phyloP scores from a whole-genome alignment of 2,113 vertebrate species.

The Sceloporus undulatus region DNA sequence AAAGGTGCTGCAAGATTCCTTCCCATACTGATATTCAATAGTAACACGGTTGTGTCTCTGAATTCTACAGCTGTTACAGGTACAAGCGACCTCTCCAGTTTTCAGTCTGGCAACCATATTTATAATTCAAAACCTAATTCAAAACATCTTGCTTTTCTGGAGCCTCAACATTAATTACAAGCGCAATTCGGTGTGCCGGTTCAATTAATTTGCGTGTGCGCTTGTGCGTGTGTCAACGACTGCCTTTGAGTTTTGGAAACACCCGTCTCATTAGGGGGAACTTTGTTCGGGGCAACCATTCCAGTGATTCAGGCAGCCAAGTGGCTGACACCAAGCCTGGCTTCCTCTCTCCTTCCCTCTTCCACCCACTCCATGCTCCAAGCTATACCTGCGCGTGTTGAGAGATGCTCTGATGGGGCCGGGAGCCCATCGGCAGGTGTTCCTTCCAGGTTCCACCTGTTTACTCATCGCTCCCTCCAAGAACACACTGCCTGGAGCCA shows the following conservation, averaged over 20 bases:
- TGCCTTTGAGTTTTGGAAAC: not conserved
- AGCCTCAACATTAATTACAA: accelerated
- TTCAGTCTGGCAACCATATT: no score
- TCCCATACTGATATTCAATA: no score
- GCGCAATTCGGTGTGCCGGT: accelerated
- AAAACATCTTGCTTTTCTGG: not conserved
- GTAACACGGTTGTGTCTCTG: no score
- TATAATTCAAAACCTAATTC: no score
- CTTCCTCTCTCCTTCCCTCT: not conserved
- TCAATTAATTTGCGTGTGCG: not conserved
- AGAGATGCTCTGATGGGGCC: not conserved
- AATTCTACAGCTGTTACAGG: no score
- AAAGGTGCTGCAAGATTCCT: no score
- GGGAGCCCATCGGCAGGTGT: not conserved
- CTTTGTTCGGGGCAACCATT: not conserved
- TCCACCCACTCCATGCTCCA: not conserved
- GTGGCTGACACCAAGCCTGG: not conserved
- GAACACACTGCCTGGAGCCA: not conserved
- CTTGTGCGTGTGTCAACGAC: not conserved
- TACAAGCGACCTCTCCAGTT: no score
- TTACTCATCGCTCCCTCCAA: conserved; percentile 11
- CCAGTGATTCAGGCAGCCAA: not conserved
- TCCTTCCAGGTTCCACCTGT: conserved; percentile 55
- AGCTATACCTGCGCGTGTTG: not conserved
- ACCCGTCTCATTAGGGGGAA: not conserved